Conservation (phyloP, 2,888 invertebrate genomes). For the Drosophila anomalata region DNA sequence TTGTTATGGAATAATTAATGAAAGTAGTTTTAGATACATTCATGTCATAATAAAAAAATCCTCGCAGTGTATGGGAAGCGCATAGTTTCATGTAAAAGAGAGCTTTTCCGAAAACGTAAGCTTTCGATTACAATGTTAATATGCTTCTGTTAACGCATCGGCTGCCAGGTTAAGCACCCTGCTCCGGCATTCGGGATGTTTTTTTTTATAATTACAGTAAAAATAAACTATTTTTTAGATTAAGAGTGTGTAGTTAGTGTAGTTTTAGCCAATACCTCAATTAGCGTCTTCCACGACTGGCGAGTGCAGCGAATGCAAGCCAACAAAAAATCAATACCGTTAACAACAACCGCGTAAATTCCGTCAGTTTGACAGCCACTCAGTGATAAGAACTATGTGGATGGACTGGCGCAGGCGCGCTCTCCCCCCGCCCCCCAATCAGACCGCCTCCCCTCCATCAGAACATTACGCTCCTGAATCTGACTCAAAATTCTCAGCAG, state of each 20-base stretch:
- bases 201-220: background rate
- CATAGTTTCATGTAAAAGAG: background rate
- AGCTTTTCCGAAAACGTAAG: conserved; percentile 13
- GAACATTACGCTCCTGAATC: conserved; percentile 1
- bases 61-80: background rate
- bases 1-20: no score
- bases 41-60: background rate
- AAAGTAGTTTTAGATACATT: no score
- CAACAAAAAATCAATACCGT: conserved; percentile 62
- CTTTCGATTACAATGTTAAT: conserved; percentile 18
- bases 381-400: conserved; percentile 65
- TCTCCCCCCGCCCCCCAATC: conserved; percentile 22
- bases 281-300: background rate
- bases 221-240: background rate
- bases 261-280: background rate
- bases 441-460: conserved; percentile 8
- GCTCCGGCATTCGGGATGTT: conserved; percentile 1
- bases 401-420: conserved; percentile 56
- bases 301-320: background rate
- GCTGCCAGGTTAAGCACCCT: conserved; percentile 1
- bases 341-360: conserved; percentile 69
- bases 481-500: conserved; percentile 45
- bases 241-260: background rate
- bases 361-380: conserved; percentile 70
- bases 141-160: conserved; percentile 2